These are phyloP conservation scores for Cephus nigrinus DNA, from an alignment of 2,888 invertebrate genomes.

Conservation along the genomic window DNA sequence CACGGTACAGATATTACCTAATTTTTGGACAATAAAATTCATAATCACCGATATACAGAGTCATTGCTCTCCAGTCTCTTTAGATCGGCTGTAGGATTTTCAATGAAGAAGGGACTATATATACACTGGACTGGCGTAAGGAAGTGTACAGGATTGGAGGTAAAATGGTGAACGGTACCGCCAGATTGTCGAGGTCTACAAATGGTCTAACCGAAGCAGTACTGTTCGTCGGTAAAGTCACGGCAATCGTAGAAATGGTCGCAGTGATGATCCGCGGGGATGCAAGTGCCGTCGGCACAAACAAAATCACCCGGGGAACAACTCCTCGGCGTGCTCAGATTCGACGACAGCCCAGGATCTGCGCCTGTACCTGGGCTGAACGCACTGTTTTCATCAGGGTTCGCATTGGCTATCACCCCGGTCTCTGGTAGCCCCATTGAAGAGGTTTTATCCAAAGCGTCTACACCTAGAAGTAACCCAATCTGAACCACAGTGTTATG, in stretches of 20 bases:
- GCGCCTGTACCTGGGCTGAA: conserved; percentile 66
- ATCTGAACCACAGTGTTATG: conserved; percentile 52
- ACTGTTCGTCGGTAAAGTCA: conserved; percentile 92
- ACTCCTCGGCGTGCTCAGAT: conserved; percentile 57
- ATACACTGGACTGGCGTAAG: not conserved
- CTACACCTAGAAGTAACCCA: conserved; percentile 64
- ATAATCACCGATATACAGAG: not conserved
- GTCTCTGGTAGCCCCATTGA: conserved; percentile 50
- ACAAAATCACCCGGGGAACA: conserved; percentile 68
- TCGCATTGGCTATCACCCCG: conserved; percentile 41
- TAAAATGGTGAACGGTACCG: conserved; percentile 26
- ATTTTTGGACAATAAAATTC: not conserved
- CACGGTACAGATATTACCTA: no score
- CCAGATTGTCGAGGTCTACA: conserved; percentile 54
- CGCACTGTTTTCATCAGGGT: conserved; percentile 39
- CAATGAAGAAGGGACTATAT: conserved; percentile 7
- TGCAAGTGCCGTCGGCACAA: conserved; percentile 79
- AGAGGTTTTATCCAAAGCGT: conserved; percentile 56
- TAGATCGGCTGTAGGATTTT: not conserved
- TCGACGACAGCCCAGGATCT: conserved; percentile 55
- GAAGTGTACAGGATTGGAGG: conserved; percentile 1
- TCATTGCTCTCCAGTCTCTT: not conserved
- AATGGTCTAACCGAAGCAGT: conserved; percentile 77
- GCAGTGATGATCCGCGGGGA: conserved; percentile 81
- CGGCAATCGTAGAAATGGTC: conserved; percentile 91